Conservation (phyloP, 2,113 vertebrate species). For the Prionailurus viverrinus region DNA sequence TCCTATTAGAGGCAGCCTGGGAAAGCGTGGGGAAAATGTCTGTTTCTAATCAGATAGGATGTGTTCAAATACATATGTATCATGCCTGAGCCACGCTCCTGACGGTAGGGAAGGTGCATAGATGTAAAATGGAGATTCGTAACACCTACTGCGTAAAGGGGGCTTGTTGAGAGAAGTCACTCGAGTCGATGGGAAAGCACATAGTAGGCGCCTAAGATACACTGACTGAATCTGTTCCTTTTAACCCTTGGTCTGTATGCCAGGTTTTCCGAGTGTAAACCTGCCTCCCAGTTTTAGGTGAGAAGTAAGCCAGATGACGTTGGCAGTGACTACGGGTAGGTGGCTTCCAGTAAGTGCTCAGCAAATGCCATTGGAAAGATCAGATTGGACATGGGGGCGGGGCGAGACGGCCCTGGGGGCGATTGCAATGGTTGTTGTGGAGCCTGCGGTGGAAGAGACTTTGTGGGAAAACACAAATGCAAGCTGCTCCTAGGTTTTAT, state of each 20-base stretch:
- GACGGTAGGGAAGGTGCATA: neutral
- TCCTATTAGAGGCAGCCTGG: neutral
- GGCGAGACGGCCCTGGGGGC: neutral
- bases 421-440: neutral
- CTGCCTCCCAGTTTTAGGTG: neutral
- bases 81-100: neutral
- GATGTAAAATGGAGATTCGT: neutral
- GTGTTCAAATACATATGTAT: neutral
- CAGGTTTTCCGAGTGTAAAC: neutral
- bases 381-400: neutral
- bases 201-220: neutral
- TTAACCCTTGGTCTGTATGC: neutral
- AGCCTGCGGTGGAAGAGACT: conserved; percentile 9
- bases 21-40: neutral
- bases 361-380: neutral
- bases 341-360: neutral
- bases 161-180: neutral
- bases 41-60: neutral
- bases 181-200: neutral
- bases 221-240: neutral
- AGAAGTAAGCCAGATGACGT: neutral
- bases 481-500: conserved; percentile 61
- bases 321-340: neutral
- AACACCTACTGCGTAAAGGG: neutral
- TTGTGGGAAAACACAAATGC: conserved; percentile 72